These are phyloP conservation scores for Drosophila dives DNA, from an alignment of 2,888 invertebrate species.

Conservation along the genomic window DNA sequence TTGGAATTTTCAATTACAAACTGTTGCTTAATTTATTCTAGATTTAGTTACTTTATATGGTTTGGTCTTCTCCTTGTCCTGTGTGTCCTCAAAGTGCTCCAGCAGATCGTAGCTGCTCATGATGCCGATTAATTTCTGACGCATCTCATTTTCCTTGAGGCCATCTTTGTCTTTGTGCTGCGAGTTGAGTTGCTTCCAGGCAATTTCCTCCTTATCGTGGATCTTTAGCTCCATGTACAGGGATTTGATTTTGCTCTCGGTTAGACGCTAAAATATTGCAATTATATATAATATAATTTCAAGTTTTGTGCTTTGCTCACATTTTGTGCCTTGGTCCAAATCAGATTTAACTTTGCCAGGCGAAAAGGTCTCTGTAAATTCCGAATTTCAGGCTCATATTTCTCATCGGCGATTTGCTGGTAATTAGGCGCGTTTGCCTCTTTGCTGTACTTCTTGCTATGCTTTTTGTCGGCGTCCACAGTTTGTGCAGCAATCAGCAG, in stretches of 20 bases:
- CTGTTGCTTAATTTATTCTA: constrained; percentile 8
- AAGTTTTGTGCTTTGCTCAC: constrained; percentile 85
- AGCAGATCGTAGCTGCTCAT: constrained; percentile 92
- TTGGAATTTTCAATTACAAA: neutral
- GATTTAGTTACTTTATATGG: constrained; percentile 72
- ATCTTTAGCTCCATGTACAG: constrained; percentile 95
- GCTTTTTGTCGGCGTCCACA: constrained; percentile 68
- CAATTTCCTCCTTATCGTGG: constrained; percentile 96
- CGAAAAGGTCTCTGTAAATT: constrained; percentile 93
- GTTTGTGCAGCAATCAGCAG: constrained; percentile 50
- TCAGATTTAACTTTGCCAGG: constrained; percentile 94
- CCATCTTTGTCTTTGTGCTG: constrained; percentile 96
- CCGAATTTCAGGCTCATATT: constrained; percentile 87
- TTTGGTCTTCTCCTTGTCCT: constrained; percentile 86
- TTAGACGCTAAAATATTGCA: constrained; percentile 87
- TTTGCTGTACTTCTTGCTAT: constrained; percentile 81
- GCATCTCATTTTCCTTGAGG: constrained; percentile 91
- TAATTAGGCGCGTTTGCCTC: constrained; percentile 77
- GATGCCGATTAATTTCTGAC: constrained; percentile 92
- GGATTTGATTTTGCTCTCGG: constrained; percentile 93
- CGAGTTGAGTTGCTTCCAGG: constrained; percentile 91
- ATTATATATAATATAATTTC: neutral
- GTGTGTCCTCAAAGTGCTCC: constrained; percentile 91
- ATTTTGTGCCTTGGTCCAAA: constrained; percentile 96
- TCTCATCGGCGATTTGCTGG: constrained; percentile 76